Conservation (phyloP, 2,797 vertebrate genomes). For the Tadarida brasiliensis region DNA sequence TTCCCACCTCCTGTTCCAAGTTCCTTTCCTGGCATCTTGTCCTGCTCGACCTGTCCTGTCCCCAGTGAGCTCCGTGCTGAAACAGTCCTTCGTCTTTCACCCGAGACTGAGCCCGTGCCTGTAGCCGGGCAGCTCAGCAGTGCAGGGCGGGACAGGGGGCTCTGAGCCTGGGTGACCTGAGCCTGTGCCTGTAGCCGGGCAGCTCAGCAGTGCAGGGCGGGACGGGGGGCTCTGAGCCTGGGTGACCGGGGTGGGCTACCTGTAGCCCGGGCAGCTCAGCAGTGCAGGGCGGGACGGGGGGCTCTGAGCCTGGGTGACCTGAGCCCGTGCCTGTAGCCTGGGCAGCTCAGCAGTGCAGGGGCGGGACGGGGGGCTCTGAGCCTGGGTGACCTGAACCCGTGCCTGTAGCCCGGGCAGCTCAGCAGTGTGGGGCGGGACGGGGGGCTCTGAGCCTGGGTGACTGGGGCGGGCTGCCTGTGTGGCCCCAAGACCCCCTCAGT, state of each 20-base stretch:
- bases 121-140: background rate
- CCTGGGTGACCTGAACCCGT: too few relatives aligned
- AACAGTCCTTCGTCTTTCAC: background rate
- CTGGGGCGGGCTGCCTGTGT: background rate
- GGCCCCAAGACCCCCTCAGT: rapidly evolving
- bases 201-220: background rate
- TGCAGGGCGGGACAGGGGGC: background rate
- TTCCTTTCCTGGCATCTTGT: background rate
- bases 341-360: background rate
- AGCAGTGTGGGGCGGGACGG: background rate
- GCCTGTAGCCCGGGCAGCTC: background rate
- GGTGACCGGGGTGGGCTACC: rapidly evolving
- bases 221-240: background rate
- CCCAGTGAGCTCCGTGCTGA: background rate
- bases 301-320: background rate
- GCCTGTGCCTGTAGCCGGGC: background rate
- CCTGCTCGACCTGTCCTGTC: background rate
- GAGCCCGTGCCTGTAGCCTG: background rate
- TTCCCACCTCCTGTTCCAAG: background rate
- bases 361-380: background rate
- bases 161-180: too few relatives aligned
- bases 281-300: background rate
- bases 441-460: background rate
- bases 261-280: background rate
- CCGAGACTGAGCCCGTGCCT: rapidly evolving